Evolutionary conservation across 2,888 invertebrate genomes (phyloP).

Genomic region (Tipula helvola): DNA sequence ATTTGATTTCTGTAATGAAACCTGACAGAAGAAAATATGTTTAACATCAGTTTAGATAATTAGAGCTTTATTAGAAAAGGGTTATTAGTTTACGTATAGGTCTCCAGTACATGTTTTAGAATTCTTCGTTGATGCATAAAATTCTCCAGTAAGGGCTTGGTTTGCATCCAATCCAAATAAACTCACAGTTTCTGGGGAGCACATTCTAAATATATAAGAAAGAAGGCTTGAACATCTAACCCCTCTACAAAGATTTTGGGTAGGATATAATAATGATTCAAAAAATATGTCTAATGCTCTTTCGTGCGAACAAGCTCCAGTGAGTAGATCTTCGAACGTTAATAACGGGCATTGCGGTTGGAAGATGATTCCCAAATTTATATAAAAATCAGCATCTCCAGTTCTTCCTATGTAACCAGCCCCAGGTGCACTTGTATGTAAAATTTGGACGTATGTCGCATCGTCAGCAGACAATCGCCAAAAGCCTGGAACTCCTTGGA

Average conservation of each 20-base stretch:
- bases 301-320: background rate
- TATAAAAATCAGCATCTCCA: background rate
- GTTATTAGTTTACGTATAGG: too few relatives aligned
- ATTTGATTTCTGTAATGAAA: too few relatives aligned
- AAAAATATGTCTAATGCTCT: background rate
- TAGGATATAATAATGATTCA: background rate
- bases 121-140: too few relatives aligned
- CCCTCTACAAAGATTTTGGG: background rate
- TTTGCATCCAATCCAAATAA: too few relatives aligned
- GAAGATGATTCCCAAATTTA: background rate
- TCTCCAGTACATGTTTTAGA: too few relatives aligned
- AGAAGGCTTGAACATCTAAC: background rate
- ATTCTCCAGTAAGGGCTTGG: background rate
- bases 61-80: too few relatives aligned
- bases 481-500: background rate
- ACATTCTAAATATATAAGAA: background rate
- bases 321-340: background rate
- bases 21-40: too few relatives aligned
- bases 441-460: background rate
- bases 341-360: background rate
- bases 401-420: background rate
- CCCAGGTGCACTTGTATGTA: background rate
- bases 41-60: too few relatives aligned
- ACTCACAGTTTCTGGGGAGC: background rate
- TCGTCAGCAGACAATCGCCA: background rate